Evolutionary conservation across 2,797 vertebrate genomes (phyloP).

Genomic region (Euthynnus affinis): DNA sequence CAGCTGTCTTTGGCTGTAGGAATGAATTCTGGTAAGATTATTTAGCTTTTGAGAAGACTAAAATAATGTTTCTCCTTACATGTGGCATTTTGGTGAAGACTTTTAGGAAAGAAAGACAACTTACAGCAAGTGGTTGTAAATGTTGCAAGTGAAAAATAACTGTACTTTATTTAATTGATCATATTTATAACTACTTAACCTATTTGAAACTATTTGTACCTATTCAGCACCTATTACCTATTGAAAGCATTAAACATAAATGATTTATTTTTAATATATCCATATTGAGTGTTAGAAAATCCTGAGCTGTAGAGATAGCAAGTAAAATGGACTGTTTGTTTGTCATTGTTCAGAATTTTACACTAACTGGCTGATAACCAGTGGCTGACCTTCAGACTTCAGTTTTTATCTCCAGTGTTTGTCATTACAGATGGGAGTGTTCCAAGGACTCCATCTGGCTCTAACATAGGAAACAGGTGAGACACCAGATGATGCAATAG

Average conservation of each 20-base stretch:
- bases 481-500: conserved; percentile 1
- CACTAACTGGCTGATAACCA: background rate
- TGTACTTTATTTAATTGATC: background rate
- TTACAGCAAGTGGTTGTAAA: background rate
- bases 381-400: background rate
- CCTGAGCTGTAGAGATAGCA: background rate
- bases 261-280: background rate
- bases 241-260: background rate
- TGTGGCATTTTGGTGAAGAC: background rate
- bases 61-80: background rate
- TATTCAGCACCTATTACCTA: background rate
- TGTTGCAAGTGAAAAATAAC: background rate
- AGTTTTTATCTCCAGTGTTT: background rate
- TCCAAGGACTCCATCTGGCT: background rate
- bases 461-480: conserved; percentile 48
- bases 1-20: conserved; percentile 45
- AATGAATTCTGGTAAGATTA: conserved; percentile 56
- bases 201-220: background rate
- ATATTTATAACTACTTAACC: background rate
- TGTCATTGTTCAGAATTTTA: background rate
- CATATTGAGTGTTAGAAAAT: background rate
- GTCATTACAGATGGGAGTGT: conserved; percentile 44
- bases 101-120: background rate
- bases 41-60: background rate
- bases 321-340: background rate